A percentile compares a stretch with the other conserved stretches of the same genome.
phyloP scores from a whole-genome alignment of 2,113 vertebrate genomes.

The Oplegnathus fasciatus region DNA sequence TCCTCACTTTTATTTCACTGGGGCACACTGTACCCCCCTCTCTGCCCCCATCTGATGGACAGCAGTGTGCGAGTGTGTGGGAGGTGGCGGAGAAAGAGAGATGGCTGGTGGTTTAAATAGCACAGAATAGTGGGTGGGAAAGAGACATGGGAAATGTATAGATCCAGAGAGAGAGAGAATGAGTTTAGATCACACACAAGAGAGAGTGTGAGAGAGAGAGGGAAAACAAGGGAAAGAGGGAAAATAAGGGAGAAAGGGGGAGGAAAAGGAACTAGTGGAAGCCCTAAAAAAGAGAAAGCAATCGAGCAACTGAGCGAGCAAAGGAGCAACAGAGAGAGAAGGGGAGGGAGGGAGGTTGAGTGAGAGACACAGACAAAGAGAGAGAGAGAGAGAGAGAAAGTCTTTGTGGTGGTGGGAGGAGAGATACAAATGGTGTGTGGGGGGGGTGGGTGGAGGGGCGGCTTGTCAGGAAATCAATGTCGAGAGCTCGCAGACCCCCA shows the following conservation, averaged over 20 bases:
- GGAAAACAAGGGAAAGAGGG: neutral
- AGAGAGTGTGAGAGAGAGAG: slow-evolving; percentile 20
- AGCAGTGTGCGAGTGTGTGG: slow-evolving; percentile 47
- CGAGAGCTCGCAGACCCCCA: slow-evolving; percentile 58
- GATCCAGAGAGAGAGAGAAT: slow-evolving; percentile 20
- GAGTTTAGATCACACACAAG: too few relatives aligned
- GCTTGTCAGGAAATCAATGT: slow-evolving; percentile 83
- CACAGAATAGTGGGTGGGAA: slow-evolving; percentile 50
- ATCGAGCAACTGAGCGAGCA: slow-evolving; percentile 7
- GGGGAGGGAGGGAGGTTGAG: neutral
- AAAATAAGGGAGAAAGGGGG: neutral
- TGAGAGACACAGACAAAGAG: neutral
- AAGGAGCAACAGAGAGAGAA: neutral
- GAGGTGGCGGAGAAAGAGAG: slow-evolving; percentile 45
- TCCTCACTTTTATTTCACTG: slow-evolving; percentile 38
- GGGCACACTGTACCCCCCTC: slow-evolving; percentile 18
- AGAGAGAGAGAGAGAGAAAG: slow-evolving; percentile 8
- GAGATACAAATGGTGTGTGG: slow-evolving; percentile 62
- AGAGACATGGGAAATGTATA: slow-evolving; percentile 39
- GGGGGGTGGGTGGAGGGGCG: slow-evolving; percentile 11
- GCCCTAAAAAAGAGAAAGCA: neutral
- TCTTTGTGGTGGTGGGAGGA: slow-evolving; percentile 39
- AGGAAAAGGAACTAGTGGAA: slow-evolving; percentile 29
- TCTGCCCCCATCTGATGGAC: slow-evolving; percentile 58
- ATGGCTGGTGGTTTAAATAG: slow-evolving; percentile 63